These are phyloP conservation scores for Andrena praecox DNA, from an alignment of 2,888 invertebrate genomes.

Conservation along the genomic window DNA sequence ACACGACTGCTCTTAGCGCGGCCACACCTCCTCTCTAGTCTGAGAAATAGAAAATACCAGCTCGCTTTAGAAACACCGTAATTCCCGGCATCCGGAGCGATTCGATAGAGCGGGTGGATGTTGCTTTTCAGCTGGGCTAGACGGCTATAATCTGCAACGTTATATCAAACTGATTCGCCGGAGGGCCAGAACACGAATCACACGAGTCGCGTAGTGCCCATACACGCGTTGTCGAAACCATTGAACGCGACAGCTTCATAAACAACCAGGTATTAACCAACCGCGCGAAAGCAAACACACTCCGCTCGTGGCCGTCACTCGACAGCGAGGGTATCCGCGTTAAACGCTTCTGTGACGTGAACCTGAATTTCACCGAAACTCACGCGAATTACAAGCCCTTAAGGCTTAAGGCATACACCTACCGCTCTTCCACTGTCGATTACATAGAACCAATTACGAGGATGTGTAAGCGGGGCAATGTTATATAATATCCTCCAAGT, in stretches of 20 bases:
- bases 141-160: background rate
- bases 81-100: background rate
- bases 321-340: background rate
- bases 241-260: constrained; percentile 5
- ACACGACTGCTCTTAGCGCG: constrained; percentile 8
- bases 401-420: too few species aligned
- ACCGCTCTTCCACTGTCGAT: too few species aligned
- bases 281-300: background rate
- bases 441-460: too few species aligned
- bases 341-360: background rate
- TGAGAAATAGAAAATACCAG: constrained; percentile 19
- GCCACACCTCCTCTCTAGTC: constrained; percentile 32
- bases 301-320: background rate
- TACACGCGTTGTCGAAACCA: background rate
- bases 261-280: constrained; percentile 2
- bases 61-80: background rate
- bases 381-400: background rate
- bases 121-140: background rate
- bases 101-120: background rate
- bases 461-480: too few species aligned
- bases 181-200: background rate
- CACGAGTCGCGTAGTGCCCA: background rate
- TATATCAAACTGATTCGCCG: background rate
- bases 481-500: too few species aligned
- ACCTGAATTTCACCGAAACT: background rate